Evolutionary conservation across 2,113 vertebrate genomes (phyloP).

Genomic region (Antennarius striatus): DNA sequence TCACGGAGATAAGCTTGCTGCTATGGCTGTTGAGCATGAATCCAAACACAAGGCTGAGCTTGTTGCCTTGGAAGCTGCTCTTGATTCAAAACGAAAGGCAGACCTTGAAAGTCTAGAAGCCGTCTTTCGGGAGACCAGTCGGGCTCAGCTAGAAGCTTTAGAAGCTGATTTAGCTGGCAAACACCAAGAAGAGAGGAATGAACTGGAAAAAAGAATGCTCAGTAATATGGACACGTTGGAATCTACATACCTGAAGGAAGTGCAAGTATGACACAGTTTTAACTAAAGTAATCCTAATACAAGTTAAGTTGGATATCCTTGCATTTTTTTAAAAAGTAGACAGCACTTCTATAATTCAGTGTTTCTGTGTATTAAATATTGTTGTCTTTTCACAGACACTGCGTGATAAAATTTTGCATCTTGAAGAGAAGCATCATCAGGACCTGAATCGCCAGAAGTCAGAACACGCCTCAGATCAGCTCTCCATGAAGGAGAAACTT

Average conservation of each 20-base stretch:
- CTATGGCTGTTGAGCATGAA: conserved; percentile 44
- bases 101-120: conserved; percentile 73
- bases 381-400: conserved; percentile 54
- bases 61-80: conserved; percentile 66
- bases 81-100: conserved; percentile 65
- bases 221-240: conserved; percentile 87
- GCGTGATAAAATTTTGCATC: conserved; percentile 71
- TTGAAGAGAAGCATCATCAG: conserved; percentile 60
- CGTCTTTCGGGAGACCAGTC: conserved; percentile 66
- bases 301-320: background rate
- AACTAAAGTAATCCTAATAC: background rate
- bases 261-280: conserved; percentile 77
- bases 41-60: conserved; percentile 64
- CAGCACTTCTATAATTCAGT: too few species aligned
- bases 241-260: conserved; percentile 84
- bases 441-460: conserved; percentile 52
- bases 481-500: conserved; percentile 69
- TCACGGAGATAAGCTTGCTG: conserved; percentile 62
- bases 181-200: conserved; percentile 80
- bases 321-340: background rate
- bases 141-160: conserved; percentile 75
- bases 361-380: background rate
- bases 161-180: conserved; percentile 74
- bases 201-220: conserved; percentile 82
- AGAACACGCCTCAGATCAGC: conserved; percentile 71